A percentile compares a stretch with the other conserved stretches of the same genome.
phyloP scores from a whole-genome alignment of 2,888 invertebrate species.

The Yponomeuta cagnagella region DNA sequence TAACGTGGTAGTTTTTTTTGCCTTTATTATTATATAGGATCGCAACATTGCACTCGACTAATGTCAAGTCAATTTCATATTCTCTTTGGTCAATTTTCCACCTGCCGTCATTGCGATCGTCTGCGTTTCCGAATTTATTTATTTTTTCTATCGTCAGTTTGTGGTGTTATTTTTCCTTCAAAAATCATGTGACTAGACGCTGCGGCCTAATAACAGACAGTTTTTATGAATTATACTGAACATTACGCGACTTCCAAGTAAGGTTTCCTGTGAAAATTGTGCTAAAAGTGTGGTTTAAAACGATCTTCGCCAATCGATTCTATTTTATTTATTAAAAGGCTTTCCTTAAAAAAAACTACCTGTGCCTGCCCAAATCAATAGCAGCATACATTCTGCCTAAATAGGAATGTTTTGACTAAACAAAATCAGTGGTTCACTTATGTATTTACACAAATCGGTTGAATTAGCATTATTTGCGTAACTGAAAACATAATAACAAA shows the following conservation, averaged over 20 bases:
- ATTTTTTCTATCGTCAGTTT: not conserved
- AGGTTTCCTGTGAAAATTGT: not conserved
- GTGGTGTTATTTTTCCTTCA: slow-evolving; percentile 15
- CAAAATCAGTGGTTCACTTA: not conserved
- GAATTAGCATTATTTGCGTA: not conserved
- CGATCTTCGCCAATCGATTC: not conserved
- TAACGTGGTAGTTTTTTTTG: not conserved
- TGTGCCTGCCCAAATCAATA: not conserved
- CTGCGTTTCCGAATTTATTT: not conserved
- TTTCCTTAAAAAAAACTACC: not conserved
- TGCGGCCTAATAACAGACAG: slow-evolving; percentile 25
- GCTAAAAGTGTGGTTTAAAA: not conserved
- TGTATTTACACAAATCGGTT: not conserved
- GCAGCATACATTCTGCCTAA: not conserved
- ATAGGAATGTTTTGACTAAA: not conserved
- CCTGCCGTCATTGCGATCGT: not conserved
- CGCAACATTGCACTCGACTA: not conserved
- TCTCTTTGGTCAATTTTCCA: slow-evolving; percentile 8
- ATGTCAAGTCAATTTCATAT: slow-evolving; percentile 17
- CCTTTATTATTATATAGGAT: not conserved
- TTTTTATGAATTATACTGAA: not conserved
- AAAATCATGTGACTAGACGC: slow-evolving; percentile 42
- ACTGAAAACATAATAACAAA: not conserved
- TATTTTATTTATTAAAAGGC: not conserved
- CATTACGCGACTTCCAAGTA: not conserved